These are phyloP conservation scores for Ameiurus melas DNA, from an alignment of 2,113 vertebrate genomes.

Conservation along the genomic window DNA sequence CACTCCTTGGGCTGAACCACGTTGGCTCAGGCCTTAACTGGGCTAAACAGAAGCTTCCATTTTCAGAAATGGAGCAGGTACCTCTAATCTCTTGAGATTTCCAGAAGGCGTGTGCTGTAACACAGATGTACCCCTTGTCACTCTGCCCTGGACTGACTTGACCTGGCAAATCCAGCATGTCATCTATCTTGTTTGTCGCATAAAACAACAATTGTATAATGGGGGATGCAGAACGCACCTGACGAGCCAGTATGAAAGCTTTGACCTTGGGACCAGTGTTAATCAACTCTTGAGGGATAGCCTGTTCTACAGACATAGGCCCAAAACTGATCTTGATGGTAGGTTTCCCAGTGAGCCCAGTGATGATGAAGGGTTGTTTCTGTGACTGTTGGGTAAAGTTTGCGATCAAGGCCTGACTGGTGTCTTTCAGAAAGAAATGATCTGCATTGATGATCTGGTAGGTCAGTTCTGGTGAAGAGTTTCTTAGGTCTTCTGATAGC, in stretches of 20 bases:
- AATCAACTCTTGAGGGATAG: conserved; percentile 77
- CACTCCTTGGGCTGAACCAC: conserved; percentile 80
- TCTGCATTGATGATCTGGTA: conserved; percentile 80
- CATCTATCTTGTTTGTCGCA: conserved; percentile 69
- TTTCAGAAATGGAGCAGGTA: conserved; percentile 74
- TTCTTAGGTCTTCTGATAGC: conserved; percentile 71
- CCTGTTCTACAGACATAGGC: conserved; percentile 77
- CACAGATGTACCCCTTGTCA: conserved; percentile 64
- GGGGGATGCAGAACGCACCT: conserved; percentile 78
- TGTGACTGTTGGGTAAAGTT: conserved; percentile 82
- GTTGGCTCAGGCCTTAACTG: conserved; percentile 76
- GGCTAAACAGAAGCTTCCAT: conserved; percentile 81
- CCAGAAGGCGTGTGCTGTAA: conserved; percentile 84
- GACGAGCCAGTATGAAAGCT: conserved; percentile 74
- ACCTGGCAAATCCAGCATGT: conserved; percentile 33
- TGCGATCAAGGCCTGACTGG: conserved; percentile 72
- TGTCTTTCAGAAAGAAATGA: conserved; percentile 83
- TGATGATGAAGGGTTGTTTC: conserved; percentile 82
- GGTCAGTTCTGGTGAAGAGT: conserved; percentile 75
- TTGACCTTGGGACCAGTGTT: conserved; percentile 76
- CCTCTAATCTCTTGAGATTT: conserved; percentile 81
- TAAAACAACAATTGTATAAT: conserved; percentile 84
- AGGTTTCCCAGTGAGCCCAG: conserved; percentile 72
- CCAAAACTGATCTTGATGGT: conserved; percentile 82
- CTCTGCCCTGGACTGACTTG: conserved; percentile 34